Evolutionary conservation across 2,113 vertebrate species (phyloP).

Genomic region (Cinclus mexicanus): DNA sequence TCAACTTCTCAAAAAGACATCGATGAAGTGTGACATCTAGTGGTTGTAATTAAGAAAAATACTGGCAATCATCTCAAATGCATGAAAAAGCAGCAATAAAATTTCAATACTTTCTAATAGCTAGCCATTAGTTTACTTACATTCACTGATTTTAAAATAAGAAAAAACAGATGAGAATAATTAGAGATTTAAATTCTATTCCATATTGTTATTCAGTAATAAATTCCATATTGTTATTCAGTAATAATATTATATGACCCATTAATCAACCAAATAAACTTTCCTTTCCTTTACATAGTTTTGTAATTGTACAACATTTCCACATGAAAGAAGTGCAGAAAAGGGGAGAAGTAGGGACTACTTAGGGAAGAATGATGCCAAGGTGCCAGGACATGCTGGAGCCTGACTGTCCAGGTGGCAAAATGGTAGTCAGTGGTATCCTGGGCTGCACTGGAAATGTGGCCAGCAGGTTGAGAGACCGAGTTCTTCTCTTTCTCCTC

Average conservation of each 20-base stretch:
- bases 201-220: not conserved
- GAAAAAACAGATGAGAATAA: not conserved
- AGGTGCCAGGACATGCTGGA: not conserved
- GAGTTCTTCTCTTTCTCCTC: not conserved
- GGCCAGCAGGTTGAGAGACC: fast-evolving
- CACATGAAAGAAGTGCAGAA: not conserved
- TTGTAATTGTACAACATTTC: not conserved
- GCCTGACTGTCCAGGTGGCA: not conserved
- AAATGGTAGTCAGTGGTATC: fast-evolving
- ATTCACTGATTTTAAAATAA: not conserved
- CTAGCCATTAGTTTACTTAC: not conserved
- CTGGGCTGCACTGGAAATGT: not conserved
- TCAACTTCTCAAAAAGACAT: not conserved
- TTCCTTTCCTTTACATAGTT: not conserved
- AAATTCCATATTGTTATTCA: not conserved
- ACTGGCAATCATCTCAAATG: not conserved
- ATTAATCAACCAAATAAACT: not conserved
- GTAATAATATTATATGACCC: not conserved
- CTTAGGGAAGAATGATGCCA: not conserved
- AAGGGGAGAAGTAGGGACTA: not conserved
- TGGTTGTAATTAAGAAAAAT: not conserved
- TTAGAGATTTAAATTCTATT: not conserved
- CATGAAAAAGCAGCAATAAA: not conserved
- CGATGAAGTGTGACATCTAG: slow-evolving; percentile 28
- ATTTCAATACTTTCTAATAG: not conserved